Conservation (phyloP, 2,888 invertebrate species). For the Stratiomys singularior region DNA sequence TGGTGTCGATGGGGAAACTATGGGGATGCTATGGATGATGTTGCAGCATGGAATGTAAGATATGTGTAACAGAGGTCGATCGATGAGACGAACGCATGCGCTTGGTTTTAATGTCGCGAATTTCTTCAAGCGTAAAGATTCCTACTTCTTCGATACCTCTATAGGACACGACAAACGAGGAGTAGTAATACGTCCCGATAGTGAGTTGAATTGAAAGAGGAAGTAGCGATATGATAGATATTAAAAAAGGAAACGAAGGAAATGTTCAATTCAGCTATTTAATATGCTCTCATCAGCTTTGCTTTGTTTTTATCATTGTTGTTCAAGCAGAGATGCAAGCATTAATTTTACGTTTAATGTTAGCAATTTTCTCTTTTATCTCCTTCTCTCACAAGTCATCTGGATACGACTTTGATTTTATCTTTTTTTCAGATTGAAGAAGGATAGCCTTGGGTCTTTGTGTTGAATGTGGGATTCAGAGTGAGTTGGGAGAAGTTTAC, state of each 20-base stretch:
- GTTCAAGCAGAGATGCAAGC: too few species aligned
- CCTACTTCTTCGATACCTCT: not conserved
- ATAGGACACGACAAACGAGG: too few species aligned
- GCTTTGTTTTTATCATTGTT: too few species aligned
- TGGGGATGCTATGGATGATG: not conserved
- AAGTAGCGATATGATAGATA: constrained; percentile 36
- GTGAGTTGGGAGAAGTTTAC: too few species aligned
- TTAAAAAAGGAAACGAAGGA: constrained; percentile 37
- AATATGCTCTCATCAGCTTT: not conserved
- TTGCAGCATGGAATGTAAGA: constrained; percentile 34
- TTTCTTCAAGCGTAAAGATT: constrained; percentile 27
- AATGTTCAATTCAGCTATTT: constrained; percentile 35
- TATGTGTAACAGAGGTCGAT: constrained; percentile 42
- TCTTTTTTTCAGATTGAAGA: too few species aligned
- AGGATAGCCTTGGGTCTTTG: too few species aligned
- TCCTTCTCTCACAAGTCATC: too few species aligned
- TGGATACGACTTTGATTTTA: too few species aligned
- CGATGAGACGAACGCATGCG: constrained; percentile 29
- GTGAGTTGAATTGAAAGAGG: constrained; percentile 18
- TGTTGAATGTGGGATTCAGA: too few species aligned
- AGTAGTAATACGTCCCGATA: constrained; percentile 23
- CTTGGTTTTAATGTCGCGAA: not conserved
- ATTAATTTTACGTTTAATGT: too few species aligned
- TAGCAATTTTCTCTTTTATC: too few species aligned
- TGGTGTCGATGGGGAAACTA: not conserved